Base-by-base conservation (phyloP, 2,113 vertebrate species). In the Oryzias melastigma region DNA sequence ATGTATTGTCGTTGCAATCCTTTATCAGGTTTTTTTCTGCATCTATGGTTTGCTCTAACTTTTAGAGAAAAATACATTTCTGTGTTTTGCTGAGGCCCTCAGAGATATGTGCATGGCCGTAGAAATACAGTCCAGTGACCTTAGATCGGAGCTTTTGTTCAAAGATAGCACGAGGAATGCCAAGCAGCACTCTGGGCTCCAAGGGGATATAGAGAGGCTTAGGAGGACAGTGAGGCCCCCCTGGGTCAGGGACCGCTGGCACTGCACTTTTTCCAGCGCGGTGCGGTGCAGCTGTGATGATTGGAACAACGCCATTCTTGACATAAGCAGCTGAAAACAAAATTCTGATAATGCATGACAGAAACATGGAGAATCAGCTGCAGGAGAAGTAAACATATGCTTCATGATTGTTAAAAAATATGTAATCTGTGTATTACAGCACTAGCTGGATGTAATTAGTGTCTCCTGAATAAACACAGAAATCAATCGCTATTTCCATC, bases 91-190 rank as follows among this genome's bases (percentile, higher is more conserved):
- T 12, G 35, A 35, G 59, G 35, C 58, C 53, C 64, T 58, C 56
- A 41, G 58, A 35, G 35, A 8, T 35, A 35, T 35, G 71, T 42
- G 68, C 63, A 69, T 68, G 74, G 60, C 84, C 80, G 77, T 78
- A 85, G 85, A 88, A 86, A 87, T 82, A 85, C 77, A 60, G 69
- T 52, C 54, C 16, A 48, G 69, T 52, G 67, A 80, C 85, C 81
- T 80, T 71, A 65, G 79, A 77, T 67, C 62, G 58, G 46, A 64
- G 78, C 83, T 87, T 35, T 89, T 90, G 85, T 91, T 87, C 80
- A 85, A 87, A 84, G 78, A 82, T 59, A 72, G 61, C 57, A 71
- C 75, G 81, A 85, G 87, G 78, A 89, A 89, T 89, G 83, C 84
- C 77, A 82, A 82, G 80, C 70, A 77, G 75, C 12, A 51, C 51